A percentile compares a stretch with the other conserved stretches of the same genome.
Evolutionary conservation across 2,113 vertebrate genomes (phyloP).

Genomic region (Microtus montanus): DNA sequence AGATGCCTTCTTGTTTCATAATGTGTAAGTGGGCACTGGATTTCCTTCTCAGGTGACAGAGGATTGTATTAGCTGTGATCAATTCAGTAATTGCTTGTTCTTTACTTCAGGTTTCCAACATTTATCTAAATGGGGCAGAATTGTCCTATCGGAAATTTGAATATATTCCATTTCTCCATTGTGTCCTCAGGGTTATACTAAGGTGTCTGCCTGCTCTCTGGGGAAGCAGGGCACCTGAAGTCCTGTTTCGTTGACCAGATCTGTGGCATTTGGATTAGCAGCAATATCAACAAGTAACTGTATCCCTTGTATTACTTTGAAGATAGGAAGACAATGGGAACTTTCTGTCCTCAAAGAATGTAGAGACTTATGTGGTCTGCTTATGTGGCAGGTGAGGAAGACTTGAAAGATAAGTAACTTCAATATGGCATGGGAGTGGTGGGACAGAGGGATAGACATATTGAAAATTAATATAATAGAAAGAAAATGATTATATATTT

Average conservation of each 20-base stretch:
- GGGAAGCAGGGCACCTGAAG: not conserved
- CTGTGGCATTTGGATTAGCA: not conserved
- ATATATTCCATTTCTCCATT: not conserved
- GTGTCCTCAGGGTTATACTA: not conserved
- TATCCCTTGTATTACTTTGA: not conserved
- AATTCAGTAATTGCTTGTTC: not conserved
- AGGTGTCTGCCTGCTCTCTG: not conserved
- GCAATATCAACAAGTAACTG: not conserved
- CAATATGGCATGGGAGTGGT: not conserved
- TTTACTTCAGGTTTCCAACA: not conserved
- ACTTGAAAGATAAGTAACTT: not conserved
- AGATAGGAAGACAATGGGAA: not conserved
- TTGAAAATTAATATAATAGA: not conserved
- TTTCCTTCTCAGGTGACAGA: not conserved
- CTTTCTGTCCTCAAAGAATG: not conserved
- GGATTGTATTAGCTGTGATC: not conserved
- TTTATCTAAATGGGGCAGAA: not conserved
- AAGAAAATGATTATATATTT: not conserved
- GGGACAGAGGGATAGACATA: not conserved
- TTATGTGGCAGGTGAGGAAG: not conserved
- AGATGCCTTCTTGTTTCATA: slow-evolving; percentile 14
- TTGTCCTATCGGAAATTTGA: not conserved
- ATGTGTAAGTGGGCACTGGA: not conserved
- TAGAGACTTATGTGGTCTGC: not conserved
- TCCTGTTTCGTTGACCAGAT: not conserved